Percentiles rank a stretch among this genome's conserved stretches.
Conservation (phyloP, 2,888 invertebrate genomes). For the Drosophila atroscutellata region DNA sequence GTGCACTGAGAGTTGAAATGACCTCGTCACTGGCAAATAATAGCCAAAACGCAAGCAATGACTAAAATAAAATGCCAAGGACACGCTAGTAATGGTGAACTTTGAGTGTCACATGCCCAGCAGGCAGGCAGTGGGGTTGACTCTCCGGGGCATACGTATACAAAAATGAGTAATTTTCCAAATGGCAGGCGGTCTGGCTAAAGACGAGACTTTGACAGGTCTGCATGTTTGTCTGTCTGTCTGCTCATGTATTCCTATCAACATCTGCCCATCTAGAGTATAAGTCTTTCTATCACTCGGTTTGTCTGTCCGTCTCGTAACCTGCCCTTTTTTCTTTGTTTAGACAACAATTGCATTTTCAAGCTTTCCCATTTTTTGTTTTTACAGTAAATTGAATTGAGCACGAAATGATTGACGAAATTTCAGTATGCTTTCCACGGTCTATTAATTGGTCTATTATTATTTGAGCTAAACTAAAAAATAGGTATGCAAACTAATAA, state of each 20-base stretch:
- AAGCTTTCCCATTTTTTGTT: slow-evolving; percentile 2
- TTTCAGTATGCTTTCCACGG: not conserved
- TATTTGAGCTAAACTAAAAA: not conserved
- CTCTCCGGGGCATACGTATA: slow-evolving; percentile 34
- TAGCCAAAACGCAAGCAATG: slow-evolving; percentile 61
- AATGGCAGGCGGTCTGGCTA: slow-evolving; percentile 48
- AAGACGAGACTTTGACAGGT: slow-evolving; percentile 53
- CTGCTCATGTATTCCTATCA: not conserved
- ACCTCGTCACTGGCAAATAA: slow-evolving; percentile 47
- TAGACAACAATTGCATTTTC: slow-evolving; percentile 51
- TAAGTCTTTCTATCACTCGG: slow-evolving; percentile 12
- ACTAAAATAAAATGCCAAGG: slow-evolving; percentile 71
- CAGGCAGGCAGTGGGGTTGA: slow-evolving; percentile 16
- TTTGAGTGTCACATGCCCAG: slow-evolving; percentile 58
- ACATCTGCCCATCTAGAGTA: not conserved
- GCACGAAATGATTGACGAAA: not conserved
- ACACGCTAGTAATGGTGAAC: slow-evolving; percentile 65
- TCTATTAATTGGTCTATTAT: too few relatives aligned
- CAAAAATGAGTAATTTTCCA: slow-evolving; percentile 57
- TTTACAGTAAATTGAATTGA: slow-evolving; percentile 10
- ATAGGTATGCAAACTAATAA: not conserved
- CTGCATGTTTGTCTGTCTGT: slow-evolving; percentile 20
- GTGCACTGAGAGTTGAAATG: slow-evolving; percentile 43
- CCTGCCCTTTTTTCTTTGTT: slow-evolving; percentile 26
- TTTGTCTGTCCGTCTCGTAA: slow-evolving; percentile 11